Conservation (phyloP, 2,113 vertebrate genomes). For the Steatornis caripensis region DNA sequence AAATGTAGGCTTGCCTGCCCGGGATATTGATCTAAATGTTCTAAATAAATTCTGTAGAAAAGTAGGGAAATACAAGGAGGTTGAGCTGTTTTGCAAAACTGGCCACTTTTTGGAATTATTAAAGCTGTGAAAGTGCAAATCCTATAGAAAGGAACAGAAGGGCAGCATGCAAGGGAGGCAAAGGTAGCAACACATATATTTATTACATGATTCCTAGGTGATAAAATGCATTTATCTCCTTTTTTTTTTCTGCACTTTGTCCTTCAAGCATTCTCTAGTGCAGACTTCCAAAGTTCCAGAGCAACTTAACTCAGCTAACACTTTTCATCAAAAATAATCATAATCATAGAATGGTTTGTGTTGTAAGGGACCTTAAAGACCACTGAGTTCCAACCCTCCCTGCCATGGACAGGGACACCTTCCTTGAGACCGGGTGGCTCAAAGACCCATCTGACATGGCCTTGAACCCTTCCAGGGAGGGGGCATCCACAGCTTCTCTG, state of each 20-base stretch:
- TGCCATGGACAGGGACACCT: too few relatives aligned
- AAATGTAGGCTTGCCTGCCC: background rate
- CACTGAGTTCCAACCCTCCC: too few relatives aligned
- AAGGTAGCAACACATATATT: background rate
- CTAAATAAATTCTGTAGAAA: background rate
- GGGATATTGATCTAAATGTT: background rate
- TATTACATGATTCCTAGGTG: background rate
- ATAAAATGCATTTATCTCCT: background rate
- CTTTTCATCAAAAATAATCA: background rate
- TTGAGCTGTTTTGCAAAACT: background rate
- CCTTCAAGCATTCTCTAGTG: background rate
- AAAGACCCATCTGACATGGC: too few relatives aligned
- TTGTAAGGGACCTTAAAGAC: too few relatives aligned
- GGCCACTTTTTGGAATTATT: background rate
- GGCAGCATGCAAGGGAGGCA: background rate
- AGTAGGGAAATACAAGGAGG: background rate
- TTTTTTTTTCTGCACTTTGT: background rate
- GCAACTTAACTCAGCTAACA: background rate
- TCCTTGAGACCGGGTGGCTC: too few relatives aligned
- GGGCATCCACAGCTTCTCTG: too few relatives aligned
- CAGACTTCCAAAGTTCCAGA: background rate
- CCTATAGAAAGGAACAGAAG: background rate
- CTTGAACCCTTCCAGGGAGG: too few relatives aligned
- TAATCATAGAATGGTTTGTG: too few relatives aligned
- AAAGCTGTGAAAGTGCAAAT: background rate